These are phyloP conservation scores for Vanessa atalanta DNA, from an alignment of 1,140 invertebrate species.

Conservation along the genomic window DNA sequence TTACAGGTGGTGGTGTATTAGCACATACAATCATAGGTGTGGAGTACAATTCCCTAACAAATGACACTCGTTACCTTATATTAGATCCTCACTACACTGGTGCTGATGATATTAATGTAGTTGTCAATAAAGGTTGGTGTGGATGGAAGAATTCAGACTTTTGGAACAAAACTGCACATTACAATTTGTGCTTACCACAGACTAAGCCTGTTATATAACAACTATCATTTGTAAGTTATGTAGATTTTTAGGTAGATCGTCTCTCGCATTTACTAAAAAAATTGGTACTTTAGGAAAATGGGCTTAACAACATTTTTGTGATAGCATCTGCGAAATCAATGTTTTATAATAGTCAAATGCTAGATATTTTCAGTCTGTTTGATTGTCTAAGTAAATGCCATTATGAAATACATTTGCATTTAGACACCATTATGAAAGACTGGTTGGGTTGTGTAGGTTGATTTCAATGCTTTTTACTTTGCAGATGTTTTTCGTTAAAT, in stretches of 20 bases:
- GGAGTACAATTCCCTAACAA: slow-evolving; percentile 89
- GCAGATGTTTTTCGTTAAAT: slow-evolving; percentile 3
- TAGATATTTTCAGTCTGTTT: slow-evolving; percentile 23
- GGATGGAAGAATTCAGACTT: slow-evolving; percentile 95
- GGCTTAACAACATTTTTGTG: slow-evolving; percentile 23
- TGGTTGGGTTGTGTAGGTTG: slow-evolving; percentile 37
- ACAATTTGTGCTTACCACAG: slow-evolving; percentile 96
- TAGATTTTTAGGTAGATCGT: background rate
- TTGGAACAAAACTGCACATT: slow-evolving; percentile 95
- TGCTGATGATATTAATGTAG: slow-evolving; percentile 85
- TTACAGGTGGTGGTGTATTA: slow-evolving; percentile 94
- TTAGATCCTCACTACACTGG: slow-evolving; percentile 99
- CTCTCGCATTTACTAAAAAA: slow-evolving; percentile 19
- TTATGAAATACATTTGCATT: slow-evolving; percentile 9
- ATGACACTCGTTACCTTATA: slow-evolving; percentile 93
- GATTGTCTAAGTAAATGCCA: background rate
- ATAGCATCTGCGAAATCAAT: slow-evolving; percentile 11
- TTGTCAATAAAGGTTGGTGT: slow-evolving; percentile 94
- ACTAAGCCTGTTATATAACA: slow-evolving; percentile 70
- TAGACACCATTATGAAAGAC: slow-evolving; percentile 28
- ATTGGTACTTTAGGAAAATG: slow-evolving; percentile 12
- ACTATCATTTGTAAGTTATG: slow-evolving; percentile 7
- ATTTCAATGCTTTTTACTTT: slow-evolving; percentile 23
- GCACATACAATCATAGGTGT: slow-evolving; percentile 99
- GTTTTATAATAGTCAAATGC: slow-evolving; percentile 18